Evolutionary conservation across 2,797 vertebrate species (phyloP).

Genomic region (Chrosomus eos): DNA sequence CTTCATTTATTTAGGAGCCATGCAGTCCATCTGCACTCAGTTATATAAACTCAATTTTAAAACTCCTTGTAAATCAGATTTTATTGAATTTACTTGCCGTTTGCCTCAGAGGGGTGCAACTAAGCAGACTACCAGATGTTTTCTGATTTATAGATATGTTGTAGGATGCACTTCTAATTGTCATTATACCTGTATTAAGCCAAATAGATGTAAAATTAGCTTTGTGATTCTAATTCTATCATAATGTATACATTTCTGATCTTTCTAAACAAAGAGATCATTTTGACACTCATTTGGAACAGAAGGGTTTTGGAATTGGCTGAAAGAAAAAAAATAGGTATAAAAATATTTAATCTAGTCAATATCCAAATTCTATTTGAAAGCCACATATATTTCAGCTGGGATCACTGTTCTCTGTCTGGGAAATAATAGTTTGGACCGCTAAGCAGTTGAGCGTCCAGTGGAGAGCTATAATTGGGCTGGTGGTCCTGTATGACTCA

Average conservation of each 20-base stretch:
- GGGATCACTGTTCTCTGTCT: constrained; percentile 58
- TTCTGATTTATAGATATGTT: not conserved
- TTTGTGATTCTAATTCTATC: not conserved
- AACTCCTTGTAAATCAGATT: constrained; percentile 18
- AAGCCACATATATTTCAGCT: constrained; percentile 64
- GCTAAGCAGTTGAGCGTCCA: constrained; percentile 56
- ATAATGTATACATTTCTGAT: not conserved
- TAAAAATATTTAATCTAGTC: constrained; percentile 40
- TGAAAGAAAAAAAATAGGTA: not conserved
- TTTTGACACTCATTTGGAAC: constrained; percentile 4
- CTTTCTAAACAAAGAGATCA: not conserved
- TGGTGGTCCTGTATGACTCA: constrained; percentile 24
- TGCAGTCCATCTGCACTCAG: not conserved
- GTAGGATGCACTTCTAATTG: constrained; percentile 15
- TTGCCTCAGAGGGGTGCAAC: constrained; percentile 19
- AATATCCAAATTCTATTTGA: constrained; percentile 70
- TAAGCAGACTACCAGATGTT: constrained; percentile 24
- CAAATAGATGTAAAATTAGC: not conserved
- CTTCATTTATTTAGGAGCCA: not conserved
- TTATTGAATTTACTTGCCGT: constrained; percentile 29
- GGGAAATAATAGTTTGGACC: constrained; percentile 62
- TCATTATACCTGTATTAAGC: not conserved
- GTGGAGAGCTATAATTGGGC: constrained; percentile 23
- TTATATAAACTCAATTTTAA: constrained; percentile 22
- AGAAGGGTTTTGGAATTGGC: not conserved